Base-by-base conservation (phyloP, 2,888 invertebrate genomes). In the Glomeris marginata region DNA sequence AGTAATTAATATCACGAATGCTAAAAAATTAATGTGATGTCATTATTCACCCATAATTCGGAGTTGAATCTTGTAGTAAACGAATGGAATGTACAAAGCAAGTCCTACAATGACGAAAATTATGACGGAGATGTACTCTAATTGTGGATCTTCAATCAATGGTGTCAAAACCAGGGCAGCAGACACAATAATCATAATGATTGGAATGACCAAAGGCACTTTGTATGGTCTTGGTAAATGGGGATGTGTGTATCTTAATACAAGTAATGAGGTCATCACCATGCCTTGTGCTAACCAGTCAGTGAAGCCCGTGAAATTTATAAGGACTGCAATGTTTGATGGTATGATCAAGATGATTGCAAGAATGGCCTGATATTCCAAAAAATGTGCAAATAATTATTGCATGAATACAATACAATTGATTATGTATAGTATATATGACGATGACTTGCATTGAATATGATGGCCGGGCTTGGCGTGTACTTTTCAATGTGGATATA, bases 261-360 rank as follows among this genome's bases (percentile, higher is more conserved):
- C 85, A 62, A 95, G 79, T 49, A 95, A 74, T 10, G 92, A 88
- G 56, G 88, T 67, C 91, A 94, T 92, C 45, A 92, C 79, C 58
- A 88, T 86, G 28, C 94, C 94, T 67, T 94, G 94, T 72, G 94
- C 94, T 62, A 94, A 86, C 94, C 94, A 95, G 38, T 91, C 92
- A 47, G 92, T 90, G 71, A 94, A 95, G 64, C 91, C 92, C 75
- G 94, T 94, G 77, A 94, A 94, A 69, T 92, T 92, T 63, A 95
- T 94, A 64, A 95, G 72, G 43, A 87, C 87, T 67, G 85, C 86
- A 60, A 94, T 92, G 60, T 90, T 90, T 54, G 91, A 91, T 58
- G 90, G 86, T 58, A 90, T 69, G 53, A 94, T 87, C 90, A 94
- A 90, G 54, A 86, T 79, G 51, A 84, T 77, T 55, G 88, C 84